Evolutionary conservation across 2,888 invertebrate genomes (phyloP).

Genomic region (Drosophila kanekoi): DNA sequence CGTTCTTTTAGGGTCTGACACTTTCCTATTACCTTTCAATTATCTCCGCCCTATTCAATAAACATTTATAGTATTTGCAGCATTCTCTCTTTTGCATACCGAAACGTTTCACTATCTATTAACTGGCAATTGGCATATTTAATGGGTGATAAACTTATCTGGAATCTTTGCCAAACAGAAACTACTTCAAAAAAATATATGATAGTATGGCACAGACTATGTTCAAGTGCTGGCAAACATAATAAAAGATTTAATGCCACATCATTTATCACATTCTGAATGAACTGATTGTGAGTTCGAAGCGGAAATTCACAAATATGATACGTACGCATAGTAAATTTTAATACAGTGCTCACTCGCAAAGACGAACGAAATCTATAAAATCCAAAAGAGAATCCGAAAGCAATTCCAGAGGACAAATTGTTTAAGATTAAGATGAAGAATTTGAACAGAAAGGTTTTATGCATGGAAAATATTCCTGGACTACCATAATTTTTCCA

Average conservation of each 20-base stretch:
- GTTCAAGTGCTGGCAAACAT: not conserved
- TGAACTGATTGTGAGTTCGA: not conserved
- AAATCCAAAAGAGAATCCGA: no score
- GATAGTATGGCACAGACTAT: constrained; percentile 1
- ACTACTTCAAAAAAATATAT: not conserved
- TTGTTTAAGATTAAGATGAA: no score
- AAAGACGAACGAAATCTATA: not conserved
- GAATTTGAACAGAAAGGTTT: no score
- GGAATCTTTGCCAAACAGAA: not conserved
- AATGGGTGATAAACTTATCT: not conserved
- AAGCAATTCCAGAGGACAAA: no score
- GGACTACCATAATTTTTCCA: no score
- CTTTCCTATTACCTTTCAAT: no score
- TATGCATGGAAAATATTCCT: no score
- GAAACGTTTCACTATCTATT: not conserved
- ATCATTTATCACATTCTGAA: not conserved
- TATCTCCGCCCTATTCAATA: not conserved
- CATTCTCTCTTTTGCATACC: not conserved
- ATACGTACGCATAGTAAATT: not conserved
- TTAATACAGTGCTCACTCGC: constrained; percentile 2
- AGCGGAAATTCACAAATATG: constrained; percentile 24
- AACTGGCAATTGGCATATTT: not conserved
- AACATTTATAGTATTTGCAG: not conserved
- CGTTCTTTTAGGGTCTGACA: not conserved
- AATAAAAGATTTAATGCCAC: not conserved